Percentiles rank a stretch among this genome's conserved stretches.
These are phyloP conservation scores for Xiphorhynchus elegans DNA, from an alignment of 2,113 vertebrate species.

Conservation along the genomic window DNA sequence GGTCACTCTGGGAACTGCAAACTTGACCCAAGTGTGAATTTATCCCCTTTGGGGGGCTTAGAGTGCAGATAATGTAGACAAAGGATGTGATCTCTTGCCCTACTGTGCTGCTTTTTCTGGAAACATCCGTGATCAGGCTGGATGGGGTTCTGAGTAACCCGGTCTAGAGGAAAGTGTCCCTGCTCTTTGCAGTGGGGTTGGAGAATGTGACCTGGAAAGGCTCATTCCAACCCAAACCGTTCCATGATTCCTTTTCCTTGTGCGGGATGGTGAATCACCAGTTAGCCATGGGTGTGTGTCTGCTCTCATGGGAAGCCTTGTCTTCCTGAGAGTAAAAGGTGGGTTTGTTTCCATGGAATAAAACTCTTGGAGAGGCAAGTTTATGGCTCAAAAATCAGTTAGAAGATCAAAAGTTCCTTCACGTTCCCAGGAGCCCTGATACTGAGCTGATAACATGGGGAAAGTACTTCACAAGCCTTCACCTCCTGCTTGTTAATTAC, in stretches of 20 bases:
- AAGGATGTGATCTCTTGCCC: neutral
- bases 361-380: neutral
- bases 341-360: neutral
- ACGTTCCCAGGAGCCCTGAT: neutral
- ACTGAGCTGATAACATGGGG: neutral
- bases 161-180: neutral
- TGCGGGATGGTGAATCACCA: neutral
- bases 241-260: neutral
- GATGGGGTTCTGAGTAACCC: neutral
- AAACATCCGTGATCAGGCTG: neutral
- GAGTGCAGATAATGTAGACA: neutral
- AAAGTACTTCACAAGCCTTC: conserved; percentile 23
- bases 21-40: fast-evolving
- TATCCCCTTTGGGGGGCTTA: neutral
- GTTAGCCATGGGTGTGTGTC: neutral
- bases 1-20: neutral
- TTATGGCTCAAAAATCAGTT: neutral
- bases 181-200: neutral
- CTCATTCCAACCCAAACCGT: neutral
- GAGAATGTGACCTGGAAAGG: neutral
- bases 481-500: conserved; percentile 32
- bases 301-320: neutral
- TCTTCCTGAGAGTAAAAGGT: neutral
- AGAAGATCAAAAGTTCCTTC: conserved; percentile 49
- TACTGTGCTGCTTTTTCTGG: fast-evolving